Percentiles rank a stretch among this genome's conserved stretches.
phyloP scores from a whole-genome alignment of 2,113 vertebrate species.

The Indicator indicator region DNA sequence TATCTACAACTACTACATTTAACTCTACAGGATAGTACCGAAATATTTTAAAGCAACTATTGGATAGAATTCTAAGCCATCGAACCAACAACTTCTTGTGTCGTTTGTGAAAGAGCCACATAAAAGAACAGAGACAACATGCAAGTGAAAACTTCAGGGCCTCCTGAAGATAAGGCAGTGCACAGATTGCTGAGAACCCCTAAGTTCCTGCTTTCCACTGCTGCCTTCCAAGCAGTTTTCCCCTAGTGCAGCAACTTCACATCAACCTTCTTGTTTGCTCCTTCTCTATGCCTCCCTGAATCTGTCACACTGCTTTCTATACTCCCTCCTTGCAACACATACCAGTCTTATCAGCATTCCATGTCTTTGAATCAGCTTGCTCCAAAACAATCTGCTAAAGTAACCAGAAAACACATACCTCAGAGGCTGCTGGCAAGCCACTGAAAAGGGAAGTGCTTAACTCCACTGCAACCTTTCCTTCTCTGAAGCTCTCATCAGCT shows the following conservation, averaged over 20 bases:
- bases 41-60: not conserved
- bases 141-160: not conserved
- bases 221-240: not conserved
- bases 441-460: not conserved
- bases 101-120: not conserved
- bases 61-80: not conserved
- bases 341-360: not conserved
- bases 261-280: not conserved
- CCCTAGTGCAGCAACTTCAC: not conserved
- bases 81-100: not conserved
- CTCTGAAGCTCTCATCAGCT: not conserved
- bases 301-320: not conserved
- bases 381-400: not conserved
- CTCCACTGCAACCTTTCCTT: not conserved
- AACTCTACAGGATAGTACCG: not conserved
- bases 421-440: not conserved
- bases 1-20: not conserved
- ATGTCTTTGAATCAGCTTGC: not conserved
- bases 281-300: not conserved
- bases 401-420: not conserved
- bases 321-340: not conserved
- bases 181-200: not conserved
- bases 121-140: not conserved
- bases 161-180: not conserved
- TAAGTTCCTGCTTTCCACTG: not conserved